Evolutionary conservation across 1,140 invertebrate genomes (phyloP), one percentile per base, ranked within the genome.

Genomic region (Polypedilum vanderplanki): DNA sequence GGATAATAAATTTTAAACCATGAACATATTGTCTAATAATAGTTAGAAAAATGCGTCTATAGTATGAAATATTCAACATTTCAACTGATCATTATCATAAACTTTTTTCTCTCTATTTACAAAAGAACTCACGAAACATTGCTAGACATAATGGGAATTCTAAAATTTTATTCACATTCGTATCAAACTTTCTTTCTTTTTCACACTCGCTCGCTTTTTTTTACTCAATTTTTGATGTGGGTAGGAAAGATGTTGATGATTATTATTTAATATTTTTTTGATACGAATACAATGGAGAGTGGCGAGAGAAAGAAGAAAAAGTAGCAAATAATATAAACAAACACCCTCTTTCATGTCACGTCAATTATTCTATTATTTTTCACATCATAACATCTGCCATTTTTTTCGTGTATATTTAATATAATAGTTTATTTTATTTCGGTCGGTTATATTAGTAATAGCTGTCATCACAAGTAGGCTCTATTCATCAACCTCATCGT

Each of bases 301-400:
- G 46, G 46, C n/a, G 46, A 57, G 46, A 57, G 12, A 46, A 46
- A 46, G n/a, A 70, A 70, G 20, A 70, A 70, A 70, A 70, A 70
- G 65, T 70, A 70, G 65, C 65, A 70, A 70, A 70, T 70, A 70
- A 70, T 70, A 70, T 70, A 70, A 70, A 70, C 65, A 70, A 70
- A 70, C 65, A 70, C 65, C 65, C 65, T 70, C 65, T 70, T 70
- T 70, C 65, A 70, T 20, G 65, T 70, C 65, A 70, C 15, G 46
- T 57, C 46, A 57, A 57, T 57, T 57, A 57, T 57, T 57, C 46
- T 57, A 57, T 57, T 57, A 70, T 20, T 20, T 70, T 70, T 9
- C 17, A 70, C 18, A 18, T 70, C 15, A 70, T 18, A 70, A 70
- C 65, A 70, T n/a, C 65, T 70, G 65, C 65, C 65, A 70, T 70